Conservation (phyloP, 2,113 vertebrate genomes). For the Pterocles burchelli region DNA sequence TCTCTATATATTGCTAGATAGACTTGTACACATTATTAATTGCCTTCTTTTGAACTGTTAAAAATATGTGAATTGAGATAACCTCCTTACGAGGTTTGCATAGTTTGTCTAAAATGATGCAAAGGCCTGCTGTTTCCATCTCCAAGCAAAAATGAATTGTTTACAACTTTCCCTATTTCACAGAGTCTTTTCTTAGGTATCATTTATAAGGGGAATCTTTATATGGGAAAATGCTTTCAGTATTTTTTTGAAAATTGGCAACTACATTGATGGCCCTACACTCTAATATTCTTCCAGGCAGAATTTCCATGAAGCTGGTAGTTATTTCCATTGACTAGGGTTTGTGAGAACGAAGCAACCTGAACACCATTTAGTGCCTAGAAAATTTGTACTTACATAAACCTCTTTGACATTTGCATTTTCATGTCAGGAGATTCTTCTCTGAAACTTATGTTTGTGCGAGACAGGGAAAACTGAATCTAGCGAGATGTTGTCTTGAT, state of each 20-base stretch:
- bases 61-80: neutral
- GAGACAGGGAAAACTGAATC: neutral
- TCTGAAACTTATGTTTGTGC: neutral
- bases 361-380: neutral
- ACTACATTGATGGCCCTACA: neutral
- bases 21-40: neutral
- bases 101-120: neutral
- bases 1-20: neutral
- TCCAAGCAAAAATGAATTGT: neutral
- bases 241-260: neutral
- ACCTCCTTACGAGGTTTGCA: neutral
- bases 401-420: neutral
- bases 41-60: neutral
- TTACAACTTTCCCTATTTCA: neutral
- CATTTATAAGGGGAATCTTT: neutral
- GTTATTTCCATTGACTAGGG: neutral
- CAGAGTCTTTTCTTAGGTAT: neutral
- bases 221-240: neutral
- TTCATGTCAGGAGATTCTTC: neutral
- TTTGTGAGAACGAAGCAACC: neutral
- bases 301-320: neutral
- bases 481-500: neutral
- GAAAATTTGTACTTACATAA: neutral
- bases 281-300: neutral
- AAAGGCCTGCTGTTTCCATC: neutral